Evolutionary conservation across 2,113 vertebrate species (phyloP), one percentile per base, ranked within the genome.

Genomic region (Gymnobelideus leadbeateri): DNA sequence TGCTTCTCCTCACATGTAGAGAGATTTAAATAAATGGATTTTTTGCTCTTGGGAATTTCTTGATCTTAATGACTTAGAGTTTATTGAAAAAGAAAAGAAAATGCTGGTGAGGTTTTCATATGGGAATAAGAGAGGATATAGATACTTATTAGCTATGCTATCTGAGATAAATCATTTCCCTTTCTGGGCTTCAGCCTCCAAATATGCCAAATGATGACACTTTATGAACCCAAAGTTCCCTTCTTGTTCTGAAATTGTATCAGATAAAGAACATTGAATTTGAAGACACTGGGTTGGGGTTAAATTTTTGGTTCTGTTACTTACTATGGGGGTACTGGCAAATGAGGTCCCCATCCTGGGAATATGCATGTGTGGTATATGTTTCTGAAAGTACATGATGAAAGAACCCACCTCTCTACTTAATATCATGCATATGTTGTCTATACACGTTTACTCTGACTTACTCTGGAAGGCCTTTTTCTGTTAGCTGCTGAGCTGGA

Each of bases 61-160:
- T 95, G 97, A 93, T 96, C 95, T 96, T 97, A 97, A 97, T 97
- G 95, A 97, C 92, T 97, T 97, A 97, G 91, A 97, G 95, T 97
- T 97, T 97, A 96, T 94, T 94, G 61, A 91, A 95, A 97, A 97
- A 91, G 54, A 95, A 97, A 96, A 96, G 93, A 95, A 97, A 97
- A 92, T 93, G 77, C 68, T 84, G 68, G 16, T 77, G 94, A 91
- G 92, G 53, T 89, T 97, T 97, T 97, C 90, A 95, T 96, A 90
- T 91, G 57, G 91, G 37, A 84, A 84, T 84, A n/a, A 84, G 5
- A 31, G 31, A 84, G n/a, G 0, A 6, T 43, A 43, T 84, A 84
- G 43, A 84, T 84, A 84, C n/a, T 43, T 84, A 43, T 84, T 43
- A 43, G n/a, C 68, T 84, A 43, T 43, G 37, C 16, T 84, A 84